Evolutionary conservation across 2,113 vertebrate genomes (phyloP), one percentile per base, ranked within the genome.

Genomic region (Toxostoma redivivum): DNA sequence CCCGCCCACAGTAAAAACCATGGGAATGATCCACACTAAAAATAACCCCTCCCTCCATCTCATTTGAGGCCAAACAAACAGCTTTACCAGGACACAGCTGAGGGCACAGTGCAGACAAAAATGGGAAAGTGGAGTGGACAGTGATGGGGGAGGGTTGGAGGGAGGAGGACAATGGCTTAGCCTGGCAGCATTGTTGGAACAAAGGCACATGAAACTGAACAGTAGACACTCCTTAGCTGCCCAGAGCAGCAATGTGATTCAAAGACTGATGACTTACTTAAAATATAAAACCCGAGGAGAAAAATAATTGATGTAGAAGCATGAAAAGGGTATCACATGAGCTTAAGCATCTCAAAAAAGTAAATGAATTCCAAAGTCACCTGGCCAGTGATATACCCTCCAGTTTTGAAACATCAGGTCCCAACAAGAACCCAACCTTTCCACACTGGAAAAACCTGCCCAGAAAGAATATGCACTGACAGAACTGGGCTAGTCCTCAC

Each of bases 11-110:
- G 79, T 48, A 73, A 69, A 90, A 93, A 82, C 62, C 66, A 82
- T 4, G 2, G 88, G 85, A 96, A 90, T 31, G 50, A 88, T 57
- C 53, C 0, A 0, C 65, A 53, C 79, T 85, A 90, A 94, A 91
- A 95, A 91, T 61, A 92, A 85, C 53, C 25, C 87, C 78, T 93
- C 73, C 92, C 78, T 93, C 66, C 71, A 79, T 50, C 72, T 85
- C 94, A 31, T 60, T 60, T 72, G 48, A 76, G 70, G 57, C 57
- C 74, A 87, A 74, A 77, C 81, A 85, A 95, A 82, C 62, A 85
- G 62, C 74, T 92, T 72, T 48, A 60, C 81, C 70, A 72, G 57
- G 53, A 87, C 94, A 86, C 69, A 89, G 84, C 23, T 67, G 77
- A 92, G 44, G 87, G 81, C 61, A 88, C 53, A 54, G 23, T 7